A percentile compares a stretch with the other conserved stretches of the same genome.
These are phyloP conservation scores for Strix aluco DNA, from an alignment of 2,113 vertebrate species.

Conservation along the genomic window DNA sequence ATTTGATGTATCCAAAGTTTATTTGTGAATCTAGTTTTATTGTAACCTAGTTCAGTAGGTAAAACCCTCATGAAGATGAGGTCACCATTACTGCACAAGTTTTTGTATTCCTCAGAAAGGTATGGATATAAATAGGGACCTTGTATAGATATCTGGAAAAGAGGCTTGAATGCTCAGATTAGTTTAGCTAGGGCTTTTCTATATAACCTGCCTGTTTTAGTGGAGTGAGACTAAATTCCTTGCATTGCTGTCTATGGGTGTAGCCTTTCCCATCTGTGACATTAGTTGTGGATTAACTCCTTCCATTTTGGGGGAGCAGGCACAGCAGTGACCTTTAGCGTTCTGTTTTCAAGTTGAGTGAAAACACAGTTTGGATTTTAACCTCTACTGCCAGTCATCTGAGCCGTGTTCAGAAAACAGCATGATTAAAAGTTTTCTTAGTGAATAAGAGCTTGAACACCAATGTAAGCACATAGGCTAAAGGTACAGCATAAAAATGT, in stretches of 20 bases:
- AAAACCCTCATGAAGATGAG: neutral
- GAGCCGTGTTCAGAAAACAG: neutral
- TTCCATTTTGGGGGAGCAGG: neutral
- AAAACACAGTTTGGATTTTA: neutral
- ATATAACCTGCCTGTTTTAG: neutral
- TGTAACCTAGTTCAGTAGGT: neutral
- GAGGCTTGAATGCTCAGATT: neutral
- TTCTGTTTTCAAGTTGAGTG: neutral
- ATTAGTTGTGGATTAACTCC: neutral
- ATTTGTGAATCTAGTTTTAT: neutral
- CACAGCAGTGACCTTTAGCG: neutral
- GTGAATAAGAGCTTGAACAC: neutral
- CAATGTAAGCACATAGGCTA: neutral
- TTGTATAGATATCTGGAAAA: neutral
- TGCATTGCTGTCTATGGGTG: neutral
- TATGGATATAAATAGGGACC: neutral
- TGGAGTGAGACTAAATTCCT: neutral
- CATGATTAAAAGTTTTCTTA: neutral
- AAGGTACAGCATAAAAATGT: neutral
- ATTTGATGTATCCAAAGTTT: neutral
- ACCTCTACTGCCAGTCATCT: neutral
- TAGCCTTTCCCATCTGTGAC: neutral
- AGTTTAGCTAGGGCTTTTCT: neutral
- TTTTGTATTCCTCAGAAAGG: neutral
- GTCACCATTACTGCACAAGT: neutral